Evolutionary conservation across 2,797 vertebrate genomes (phyloP), one percentile per base, ranked within the genome.

Genomic region (Aphelocoma californica): DNA sequence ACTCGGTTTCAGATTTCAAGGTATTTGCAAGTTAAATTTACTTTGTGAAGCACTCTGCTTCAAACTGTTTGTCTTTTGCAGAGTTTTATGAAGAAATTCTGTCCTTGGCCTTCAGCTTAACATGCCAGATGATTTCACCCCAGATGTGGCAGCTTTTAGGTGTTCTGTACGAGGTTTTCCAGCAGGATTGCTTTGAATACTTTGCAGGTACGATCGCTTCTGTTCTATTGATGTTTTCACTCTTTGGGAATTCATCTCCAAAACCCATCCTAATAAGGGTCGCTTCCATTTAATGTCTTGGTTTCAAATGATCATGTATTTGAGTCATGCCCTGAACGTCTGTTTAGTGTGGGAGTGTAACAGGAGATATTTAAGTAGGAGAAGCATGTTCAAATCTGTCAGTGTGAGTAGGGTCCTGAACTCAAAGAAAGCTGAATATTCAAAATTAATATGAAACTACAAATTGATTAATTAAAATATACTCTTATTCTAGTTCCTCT

Each of bases 71-170:
- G 23, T 95, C 38, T 54, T 65, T 94, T 96, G 38, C 97, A 99
- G 99, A 99, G 96, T 99, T 99, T 96, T 99, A 99, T 14, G 99
- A 99, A 98, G 99, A 99, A 98, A 99, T 99, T 95, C 98, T 99
- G 40, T 99, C 99, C 2, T 96, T 99, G 97, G 99, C 99, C 1
- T 99, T 99, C 65, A 99, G 99, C 78, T 98, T 99, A 96, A 99
- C 99, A 11, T 99, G 99, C 97, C 99, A 99, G 97, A 98, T 98
- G 89, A 98, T 99, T 96, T 99, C 99, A 48, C 98, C 98, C 73
- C 99, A 99, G 95, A 99, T 99, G 99, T 99, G 99, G 99, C 99
- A 99, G 97, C 98, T 99, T 48, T 98, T 99, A 19, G 98, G 98
- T 9, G 98, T 99, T 82, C 96, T 99, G 9, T 99, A 98, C 14